These are phyloP conservation scores for Hesperophylax magnus DNA, from an alignment of 1,140 invertebrate species.

Conservation along the genomic window DNA sequence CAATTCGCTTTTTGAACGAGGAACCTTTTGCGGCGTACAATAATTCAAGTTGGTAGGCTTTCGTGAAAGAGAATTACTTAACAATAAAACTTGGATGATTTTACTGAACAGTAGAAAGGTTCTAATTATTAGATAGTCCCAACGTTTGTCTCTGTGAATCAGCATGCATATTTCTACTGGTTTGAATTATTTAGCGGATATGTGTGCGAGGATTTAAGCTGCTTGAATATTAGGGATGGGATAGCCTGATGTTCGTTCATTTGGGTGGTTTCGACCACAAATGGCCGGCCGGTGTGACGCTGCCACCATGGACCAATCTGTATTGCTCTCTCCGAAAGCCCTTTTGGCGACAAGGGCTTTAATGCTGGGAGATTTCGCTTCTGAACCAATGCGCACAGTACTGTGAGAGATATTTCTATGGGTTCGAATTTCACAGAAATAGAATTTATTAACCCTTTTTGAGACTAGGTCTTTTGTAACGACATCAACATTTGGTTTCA, in stretches of 20 bases:
- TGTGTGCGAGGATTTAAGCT: background rate
- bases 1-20: too few relatives aligned
- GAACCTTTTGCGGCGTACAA: too few relatives aligned
- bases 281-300: constrained; percentile 50
- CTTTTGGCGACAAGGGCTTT: constrained; percentile 38
- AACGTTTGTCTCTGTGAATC: too few relatives aligned
- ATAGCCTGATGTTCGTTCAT: background rate
- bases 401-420: background rate
- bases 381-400: constrained; percentile 15
- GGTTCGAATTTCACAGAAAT: background rate
- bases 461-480: too few relatives aligned
- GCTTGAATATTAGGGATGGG: background rate
- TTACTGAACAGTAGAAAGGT: too few relatives aligned
- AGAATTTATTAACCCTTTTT: background rate
- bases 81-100: too few relatives aligned
- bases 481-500: too few relatives aligned
- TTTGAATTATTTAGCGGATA: background rate
- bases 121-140: too few relatives aligned
- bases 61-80: too few relatives aligned
- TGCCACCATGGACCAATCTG: constrained; percentile 39
- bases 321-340: constrained; percentile 21
- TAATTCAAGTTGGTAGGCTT: too few relatives aligned
- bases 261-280: constrained; percentile 44
- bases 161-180: too few relatives aligned
- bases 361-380: constrained; percentile 10